A percentile compares a stretch with the other conserved stretches of the same genome.
Evolutionary conservation across 2,113 vertebrate species (phyloP).

Genomic region (Alaudala cheleensis): DNA sequence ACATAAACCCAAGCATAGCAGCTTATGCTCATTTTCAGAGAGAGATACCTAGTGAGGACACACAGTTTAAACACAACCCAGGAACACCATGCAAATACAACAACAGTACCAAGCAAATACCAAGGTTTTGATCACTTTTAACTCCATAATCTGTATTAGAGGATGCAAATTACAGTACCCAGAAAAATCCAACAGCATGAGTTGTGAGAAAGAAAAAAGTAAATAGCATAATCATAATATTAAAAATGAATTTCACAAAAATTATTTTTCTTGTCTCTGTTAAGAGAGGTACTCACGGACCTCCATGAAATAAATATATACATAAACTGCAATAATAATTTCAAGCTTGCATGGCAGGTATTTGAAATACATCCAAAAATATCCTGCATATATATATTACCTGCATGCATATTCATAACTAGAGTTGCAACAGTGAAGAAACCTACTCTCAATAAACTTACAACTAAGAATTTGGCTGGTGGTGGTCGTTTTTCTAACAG

Average conservation of each 20-base stretch:
- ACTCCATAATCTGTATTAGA: background rate
- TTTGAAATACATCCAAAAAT: background rate
- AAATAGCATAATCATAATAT: background rate
- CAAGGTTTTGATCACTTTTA: background rate
- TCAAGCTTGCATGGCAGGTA: background rate
- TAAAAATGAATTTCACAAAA: background rate
- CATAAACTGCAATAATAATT: background rate
- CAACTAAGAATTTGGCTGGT: background rate
- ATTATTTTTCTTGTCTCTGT: background rate
- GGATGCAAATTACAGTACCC: background rate
- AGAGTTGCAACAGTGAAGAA: background rate
- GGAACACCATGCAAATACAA: background rate
- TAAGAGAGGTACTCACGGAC: background rate
- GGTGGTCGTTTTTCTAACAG: background rate
- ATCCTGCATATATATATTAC: background rate
- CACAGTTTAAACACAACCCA: background rate
- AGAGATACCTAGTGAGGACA: background rate
- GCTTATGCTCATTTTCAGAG: background rate
- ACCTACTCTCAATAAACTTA: constrained; percentile 13
- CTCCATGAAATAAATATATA: background rate
- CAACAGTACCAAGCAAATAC: background rate
- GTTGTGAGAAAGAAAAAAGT: background rate
- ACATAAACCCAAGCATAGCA: background rate
- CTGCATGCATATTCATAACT: background rate
- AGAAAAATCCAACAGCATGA: background rate